Conservation (phyloP, 2,888 invertebrate genomes). For the Spilosoma lubricipeda region DNA sequence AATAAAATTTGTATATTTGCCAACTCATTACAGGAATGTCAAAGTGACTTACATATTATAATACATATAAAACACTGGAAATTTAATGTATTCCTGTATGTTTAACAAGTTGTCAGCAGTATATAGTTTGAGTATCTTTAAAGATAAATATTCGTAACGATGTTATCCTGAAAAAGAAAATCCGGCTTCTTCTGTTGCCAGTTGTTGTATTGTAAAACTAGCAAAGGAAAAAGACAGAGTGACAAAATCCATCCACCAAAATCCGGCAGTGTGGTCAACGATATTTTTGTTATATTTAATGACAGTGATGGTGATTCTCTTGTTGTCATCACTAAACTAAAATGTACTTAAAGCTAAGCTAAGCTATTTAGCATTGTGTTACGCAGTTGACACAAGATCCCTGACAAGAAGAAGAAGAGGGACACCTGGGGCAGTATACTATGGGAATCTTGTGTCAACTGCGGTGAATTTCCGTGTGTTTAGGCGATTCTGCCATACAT, state of each 20-base stretch:
- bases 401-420: too few species aligned
- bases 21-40: not conserved
- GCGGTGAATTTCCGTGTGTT: too few species aligned
- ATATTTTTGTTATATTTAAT: too few species aligned
- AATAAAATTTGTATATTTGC: not conserved
- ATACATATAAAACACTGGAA: not conserved
- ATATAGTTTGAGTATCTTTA: not conserved
- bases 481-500: too few species aligned
- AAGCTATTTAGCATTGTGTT: too few species aligned
- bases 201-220: not conserved
- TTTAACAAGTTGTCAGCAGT: not conserved
- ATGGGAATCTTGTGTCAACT: too few species aligned
- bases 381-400: too few species aligned
- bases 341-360: too few species aligned
- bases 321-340: too few species aligned
- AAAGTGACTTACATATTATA: not conserved
- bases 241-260: not conserved
- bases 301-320: too few species aligned
- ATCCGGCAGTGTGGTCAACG: not conserved
- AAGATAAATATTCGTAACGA: not conserved
- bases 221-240: not conserved
- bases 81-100: not conserved
- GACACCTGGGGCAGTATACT: too few species aligned
- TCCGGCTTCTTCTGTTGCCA: too few species aligned
- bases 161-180: not conserved